Base-by-base conservation (phyloP, 2,113 vertebrate species). In the Cepphus grylle region DNA sequence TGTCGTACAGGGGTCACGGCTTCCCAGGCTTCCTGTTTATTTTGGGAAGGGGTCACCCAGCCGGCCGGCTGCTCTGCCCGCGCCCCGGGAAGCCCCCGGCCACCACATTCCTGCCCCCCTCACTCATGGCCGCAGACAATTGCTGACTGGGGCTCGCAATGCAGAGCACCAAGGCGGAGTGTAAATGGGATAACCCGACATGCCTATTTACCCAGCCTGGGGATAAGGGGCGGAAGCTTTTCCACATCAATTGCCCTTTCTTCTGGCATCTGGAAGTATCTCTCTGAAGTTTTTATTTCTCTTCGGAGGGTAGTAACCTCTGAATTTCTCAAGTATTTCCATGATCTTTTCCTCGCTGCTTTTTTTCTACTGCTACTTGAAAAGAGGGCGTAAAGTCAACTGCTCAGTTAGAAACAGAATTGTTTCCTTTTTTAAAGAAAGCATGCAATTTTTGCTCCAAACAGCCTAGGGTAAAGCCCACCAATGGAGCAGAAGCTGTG, bases 21-120 rank as follows among this genome's bases (percentile, higher is more conserved):
- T 97, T 96, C 94, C 82, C 20, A 25, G 88, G 88, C 94, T 97
- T 98, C 97, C 96, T 97, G 97, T 97, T 98, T 97, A 97, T 97
- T 97, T 96, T 96, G 94, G 96, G 96, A 95, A 96, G 91, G 92
- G 96, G 92, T 97, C 93, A 94, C 81, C 38, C 38, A 32, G 92
- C 84, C 66, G 8, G 78, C 76, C 26, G 21, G 55, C 84, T 36
- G 19, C 85, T 93, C 94, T 88, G 95, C 72, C 71, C 30, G 30
- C 13, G 1, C 84, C 62, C 86, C n/a, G 16, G 96, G 94, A 97
- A 97, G 95, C 90, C 95, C 95, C 88, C 55, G 9, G 94, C 73
- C 47, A 10, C 70, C 2, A 10, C 93, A 76, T 97, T 95, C 95
- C 94, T 94, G 73, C 76, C 87, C 73, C 91, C 96, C 94, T 95